phyloP scores from a whole-genome alignment of 2,797 vertebrate genomes.

The Stomatorhinus walkeri region DNA sequence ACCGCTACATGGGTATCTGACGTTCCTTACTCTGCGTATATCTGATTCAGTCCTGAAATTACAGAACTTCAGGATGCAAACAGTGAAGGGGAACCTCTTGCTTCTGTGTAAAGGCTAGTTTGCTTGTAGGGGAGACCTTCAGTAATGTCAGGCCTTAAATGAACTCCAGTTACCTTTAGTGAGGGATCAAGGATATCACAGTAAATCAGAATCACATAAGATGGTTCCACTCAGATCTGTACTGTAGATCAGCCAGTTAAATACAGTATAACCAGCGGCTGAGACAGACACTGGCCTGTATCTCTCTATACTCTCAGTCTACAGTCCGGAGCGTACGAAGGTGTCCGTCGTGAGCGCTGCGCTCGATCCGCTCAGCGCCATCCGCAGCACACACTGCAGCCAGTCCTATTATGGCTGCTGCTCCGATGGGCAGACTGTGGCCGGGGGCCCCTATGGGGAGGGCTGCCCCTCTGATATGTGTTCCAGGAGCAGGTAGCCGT shows the following conservation, averaged over 20 bases:
- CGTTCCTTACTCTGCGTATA: not conserved
- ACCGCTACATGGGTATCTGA: not conserved
- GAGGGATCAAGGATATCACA: not conserved
- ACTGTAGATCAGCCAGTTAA: not conserved
- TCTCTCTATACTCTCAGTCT: conserved; percentile 27
- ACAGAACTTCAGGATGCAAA: not conserved
- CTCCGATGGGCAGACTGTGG: conserved; percentile 64
- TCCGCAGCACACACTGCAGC: conserved; percentile 51
- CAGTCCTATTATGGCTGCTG: conserved; percentile 74
- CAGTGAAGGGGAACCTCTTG: not conserved
- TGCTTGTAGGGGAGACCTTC: not conserved
- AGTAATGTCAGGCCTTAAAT: not conserved
- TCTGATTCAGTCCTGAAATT: not conserved
- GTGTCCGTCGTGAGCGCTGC: conserved; percentile 37
- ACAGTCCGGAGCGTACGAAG: conserved; percentile 38
- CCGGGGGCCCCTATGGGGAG: conserved; percentile 57
- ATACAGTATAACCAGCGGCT: not conserved
- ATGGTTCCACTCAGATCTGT: not conserved
- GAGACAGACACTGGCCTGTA: not conserved
- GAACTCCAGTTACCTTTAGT: not conserved
- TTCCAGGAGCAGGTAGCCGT: conserved; percentile 61
- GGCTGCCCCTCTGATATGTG: conserved; percentile 63
- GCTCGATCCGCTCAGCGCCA: conserved; percentile 15
- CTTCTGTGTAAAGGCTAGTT: not conserved
- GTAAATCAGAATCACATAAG: not conserved